Conservation (phyloP, 2,888 invertebrate genomes). For the Digitonthophagus gazella region DNA sequence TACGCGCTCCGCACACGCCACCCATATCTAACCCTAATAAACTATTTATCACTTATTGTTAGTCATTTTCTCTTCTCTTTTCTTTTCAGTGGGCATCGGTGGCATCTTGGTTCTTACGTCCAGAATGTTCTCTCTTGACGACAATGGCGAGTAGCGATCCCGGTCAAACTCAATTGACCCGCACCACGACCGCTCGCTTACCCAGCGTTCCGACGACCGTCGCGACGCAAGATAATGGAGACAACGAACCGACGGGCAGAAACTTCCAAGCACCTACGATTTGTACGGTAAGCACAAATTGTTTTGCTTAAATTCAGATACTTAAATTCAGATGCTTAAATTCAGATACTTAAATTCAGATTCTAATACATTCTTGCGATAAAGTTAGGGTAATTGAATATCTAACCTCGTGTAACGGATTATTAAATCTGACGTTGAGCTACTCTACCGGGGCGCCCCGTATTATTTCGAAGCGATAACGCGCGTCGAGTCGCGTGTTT, state of each 20-base stretch:
- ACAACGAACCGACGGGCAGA: constrained; percentile 32
- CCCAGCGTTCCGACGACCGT: constrained; percentile 9
- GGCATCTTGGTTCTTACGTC: constrained; percentile 53
- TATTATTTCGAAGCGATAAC: not conserved
- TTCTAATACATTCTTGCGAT: too few species aligned
- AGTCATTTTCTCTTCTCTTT: too few species aligned
- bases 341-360: too few species aligned
- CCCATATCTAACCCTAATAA: too few species aligned
- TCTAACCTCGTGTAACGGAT: too few species aligned
- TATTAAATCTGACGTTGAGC: too few species aligned
- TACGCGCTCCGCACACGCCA: too few species aligned
- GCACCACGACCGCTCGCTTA: constrained; percentile 32
- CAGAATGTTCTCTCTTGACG: constrained; percentile 44
- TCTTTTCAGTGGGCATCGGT: constrained; percentile 53
- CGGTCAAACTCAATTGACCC: constrained; percentile 30
- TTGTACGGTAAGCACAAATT: constrained; percentile 48
- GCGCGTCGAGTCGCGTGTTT: constrained; percentile 38
- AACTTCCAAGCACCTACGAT: constrained; percentile 49
- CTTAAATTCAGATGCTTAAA: too few species aligned
- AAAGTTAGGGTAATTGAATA: too few species aligned
- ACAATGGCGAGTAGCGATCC: constrained; percentile 40
- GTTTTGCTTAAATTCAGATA: not conserved
- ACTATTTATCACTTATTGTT: not conserved
- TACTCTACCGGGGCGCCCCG: too few species aligned
- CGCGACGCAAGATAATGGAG: constrained; percentile 26